Conservation (phyloP, 2,797 vertebrate genomes). For the Micropoecilia bifurca region DNA sequence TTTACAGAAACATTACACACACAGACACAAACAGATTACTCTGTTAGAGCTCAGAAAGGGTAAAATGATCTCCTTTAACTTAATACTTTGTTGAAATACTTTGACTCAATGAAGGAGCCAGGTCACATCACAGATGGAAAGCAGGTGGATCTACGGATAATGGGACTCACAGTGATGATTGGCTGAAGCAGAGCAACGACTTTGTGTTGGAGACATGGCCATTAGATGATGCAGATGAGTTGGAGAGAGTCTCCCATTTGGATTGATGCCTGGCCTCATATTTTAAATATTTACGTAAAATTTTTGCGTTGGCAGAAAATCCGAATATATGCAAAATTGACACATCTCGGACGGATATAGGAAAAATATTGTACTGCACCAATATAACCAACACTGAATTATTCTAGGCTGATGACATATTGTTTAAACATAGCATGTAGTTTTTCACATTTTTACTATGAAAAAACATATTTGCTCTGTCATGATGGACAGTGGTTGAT, state of each 20-base stretch:
- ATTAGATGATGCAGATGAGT: too few relatives aligned
- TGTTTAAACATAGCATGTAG: not conserved
- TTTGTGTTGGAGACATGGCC: too few relatives aligned
- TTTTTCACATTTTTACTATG: not conserved
- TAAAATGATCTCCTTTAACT: not conserved
- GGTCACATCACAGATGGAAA: too few relatives aligned
- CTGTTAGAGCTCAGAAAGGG: not conserved
- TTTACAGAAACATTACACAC: not conserved
- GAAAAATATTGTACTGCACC: not conserved
- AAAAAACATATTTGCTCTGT: not conserved
- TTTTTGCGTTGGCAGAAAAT: not conserved
- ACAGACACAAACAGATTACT: not conserved
- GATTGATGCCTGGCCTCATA: too few relatives aligned
- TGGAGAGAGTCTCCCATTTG: too few relatives aligned
- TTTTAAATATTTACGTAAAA: not conserved
- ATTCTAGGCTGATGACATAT: not conserved
- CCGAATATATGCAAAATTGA: not conserved
- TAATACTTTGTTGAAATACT: not conserved
- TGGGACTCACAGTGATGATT: too few relatives aligned
- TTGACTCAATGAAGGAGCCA: not conserved
- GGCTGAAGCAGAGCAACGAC: too few relatives aligned
- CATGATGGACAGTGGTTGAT: too few relatives aligned
- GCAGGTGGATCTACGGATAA: too few relatives aligned
- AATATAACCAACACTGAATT: not conserved
- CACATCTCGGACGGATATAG: not conserved